Conservation (phyloP, 2,113 vertebrate genomes). For the Alligator mississippiensis region DNA sequence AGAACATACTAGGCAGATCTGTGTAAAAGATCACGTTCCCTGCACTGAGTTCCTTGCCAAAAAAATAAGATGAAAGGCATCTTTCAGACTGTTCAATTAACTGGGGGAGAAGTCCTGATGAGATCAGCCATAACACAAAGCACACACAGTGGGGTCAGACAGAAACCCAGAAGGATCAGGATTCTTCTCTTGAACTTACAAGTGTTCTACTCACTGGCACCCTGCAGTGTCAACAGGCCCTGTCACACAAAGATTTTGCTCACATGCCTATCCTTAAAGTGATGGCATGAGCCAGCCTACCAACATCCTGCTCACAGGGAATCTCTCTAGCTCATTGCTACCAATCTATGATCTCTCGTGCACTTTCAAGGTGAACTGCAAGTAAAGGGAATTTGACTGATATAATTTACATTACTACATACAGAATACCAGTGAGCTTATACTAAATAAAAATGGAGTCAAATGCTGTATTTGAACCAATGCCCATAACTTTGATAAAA, state of each 20-base stretch:
- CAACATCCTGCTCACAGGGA: not conserved
- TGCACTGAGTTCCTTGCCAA: not conserved
- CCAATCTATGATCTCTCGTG: not conserved
- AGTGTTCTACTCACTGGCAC: not conserved
- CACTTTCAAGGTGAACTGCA: not conserved
- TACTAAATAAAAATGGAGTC: not conserved
- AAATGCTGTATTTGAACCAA: not conserved
- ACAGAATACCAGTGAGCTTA: not conserved
- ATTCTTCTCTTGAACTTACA: not conserved
- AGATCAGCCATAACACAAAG: not conserved
- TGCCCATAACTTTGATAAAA: not conserved
- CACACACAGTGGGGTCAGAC: not conserved
- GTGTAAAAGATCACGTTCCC: not conserved
- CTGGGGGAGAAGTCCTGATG: no score
- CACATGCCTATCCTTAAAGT: not conserved
- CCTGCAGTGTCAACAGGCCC: not conserved
- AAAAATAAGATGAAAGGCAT: not conserved
- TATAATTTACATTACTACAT: not conserved
- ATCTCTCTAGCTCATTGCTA: no score
- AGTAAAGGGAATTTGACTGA: not conserved
- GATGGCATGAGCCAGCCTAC: not conserved
- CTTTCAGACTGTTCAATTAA: not conserved
- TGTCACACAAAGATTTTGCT: not conserved
- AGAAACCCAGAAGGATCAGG: not conserved
- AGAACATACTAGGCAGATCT: not conserved